phyloP scores from a whole-genome alignment of 2,797 vertebrate species.

The Argentina silus region DNA sequence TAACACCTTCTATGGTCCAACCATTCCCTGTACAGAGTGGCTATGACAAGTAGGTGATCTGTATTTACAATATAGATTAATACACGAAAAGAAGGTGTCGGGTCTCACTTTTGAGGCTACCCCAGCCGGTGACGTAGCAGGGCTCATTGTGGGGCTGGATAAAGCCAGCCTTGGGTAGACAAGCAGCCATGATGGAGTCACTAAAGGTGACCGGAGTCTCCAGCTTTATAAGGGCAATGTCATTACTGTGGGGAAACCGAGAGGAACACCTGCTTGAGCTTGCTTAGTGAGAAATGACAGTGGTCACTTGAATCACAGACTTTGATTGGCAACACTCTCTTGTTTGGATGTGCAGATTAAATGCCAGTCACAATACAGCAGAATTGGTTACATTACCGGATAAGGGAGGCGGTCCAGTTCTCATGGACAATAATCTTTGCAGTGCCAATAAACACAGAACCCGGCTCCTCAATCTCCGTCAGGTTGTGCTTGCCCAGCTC shows the following conservation, averaged over 20 bases:
- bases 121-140: constrained; percentile 88
- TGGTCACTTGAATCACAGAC: neutral
- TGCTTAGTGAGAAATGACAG: too few species aligned
- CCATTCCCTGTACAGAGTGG: too few species aligned
- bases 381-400: constrained; percentile 62
- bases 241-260: constrained; percentile 69
- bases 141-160: constrained; percentile 70
- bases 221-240: constrained; percentile 91
- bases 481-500: constrained; percentile 84
- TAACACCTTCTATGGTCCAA: too few species aligned
- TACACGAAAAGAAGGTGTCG: too few species aligned
- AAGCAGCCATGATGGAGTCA: constrained; percentile 76
- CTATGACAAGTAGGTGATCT: too few species aligned
- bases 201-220: constrained; percentile 68
- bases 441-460: constrained; percentile 63
- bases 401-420: constrained; percentile 77
- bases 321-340: neutral
- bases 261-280: too few species aligned
- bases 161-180: constrained; percentile 72
- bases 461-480: constrained; percentile 52
- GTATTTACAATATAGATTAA: too few species aligned
- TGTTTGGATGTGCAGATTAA: too few species aligned
- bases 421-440: constrained; percentile 77
- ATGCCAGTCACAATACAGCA: too few species aligned
- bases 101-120: constrained; percentile 80